Evolutionary conservation across 2,888 invertebrate species (phyloP).

Genomic region (Apodemia hepburni): DNA sequence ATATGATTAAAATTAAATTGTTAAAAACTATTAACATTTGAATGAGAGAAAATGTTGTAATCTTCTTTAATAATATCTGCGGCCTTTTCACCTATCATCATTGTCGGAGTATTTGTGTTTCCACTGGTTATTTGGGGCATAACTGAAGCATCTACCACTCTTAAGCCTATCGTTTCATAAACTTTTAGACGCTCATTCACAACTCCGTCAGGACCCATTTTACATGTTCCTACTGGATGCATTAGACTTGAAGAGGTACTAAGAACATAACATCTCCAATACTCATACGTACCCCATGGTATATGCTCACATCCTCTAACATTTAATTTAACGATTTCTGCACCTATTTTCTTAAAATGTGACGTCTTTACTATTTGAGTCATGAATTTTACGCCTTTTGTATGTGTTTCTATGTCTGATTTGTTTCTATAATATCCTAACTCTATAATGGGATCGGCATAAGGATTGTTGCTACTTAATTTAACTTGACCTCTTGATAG

Average conservation of each 20-base stretch:
- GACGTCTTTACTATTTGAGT: slow-evolving; percentile 45
- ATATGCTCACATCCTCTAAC: slow-evolving; percentile 75
- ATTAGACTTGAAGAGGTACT: slow-evolving; percentile 79
- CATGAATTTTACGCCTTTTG: slow-evolving; percentile 51
- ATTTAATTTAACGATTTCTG: slow-evolving; percentile 41
- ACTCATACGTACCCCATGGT: slow-evolving; percentile 74
- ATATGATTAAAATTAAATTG: too few species aligned
- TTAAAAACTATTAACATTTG: background rate
- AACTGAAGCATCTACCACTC: slow-evolving; percentile 62
- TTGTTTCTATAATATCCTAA: slow-evolving; percentile 51
- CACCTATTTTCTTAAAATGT: slow-evolving; percentile 45
- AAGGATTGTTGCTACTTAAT: slow-evolving; percentile 49
- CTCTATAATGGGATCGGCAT: slow-evolving; percentile 53
- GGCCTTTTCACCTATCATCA: slow-evolving; percentile 69
- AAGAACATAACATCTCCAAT: slow-evolving; percentile 82
- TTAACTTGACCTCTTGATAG: slow-evolving; percentile 54
- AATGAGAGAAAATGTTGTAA: slow-evolving; percentile 16
- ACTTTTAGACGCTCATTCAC: slow-evolving; percentile 57
- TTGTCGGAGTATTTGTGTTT: slow-evolving; percentile 60
- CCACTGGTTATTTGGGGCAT: slow-evolving; percentile 62
- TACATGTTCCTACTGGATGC: slow-evolving; percentile 77
- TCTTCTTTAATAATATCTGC: slow-evolving; percentile 64
- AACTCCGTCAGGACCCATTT: slow-evolving; percentile 58
- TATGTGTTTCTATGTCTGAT: slow-evolving; percentile 43
- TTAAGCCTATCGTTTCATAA: slow-evolving; percentile 45